Evolutionary conservation across 2,113 vertebrate species (phyloP), one percentile per base, ranked within the genome.

Genomic region (Sorex araneus): DNA sequence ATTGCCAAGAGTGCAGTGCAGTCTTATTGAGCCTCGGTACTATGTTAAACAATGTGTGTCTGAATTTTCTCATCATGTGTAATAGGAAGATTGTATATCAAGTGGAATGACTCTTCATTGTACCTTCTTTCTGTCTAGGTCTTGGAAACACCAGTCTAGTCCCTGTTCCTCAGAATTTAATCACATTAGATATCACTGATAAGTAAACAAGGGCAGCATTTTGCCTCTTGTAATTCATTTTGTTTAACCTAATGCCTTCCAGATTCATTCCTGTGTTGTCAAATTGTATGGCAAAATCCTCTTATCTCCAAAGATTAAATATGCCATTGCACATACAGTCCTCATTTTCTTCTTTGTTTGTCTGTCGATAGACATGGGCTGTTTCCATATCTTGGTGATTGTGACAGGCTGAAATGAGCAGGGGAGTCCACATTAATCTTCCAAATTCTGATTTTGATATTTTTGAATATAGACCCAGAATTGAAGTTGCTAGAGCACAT

Each of bases 381-480:
- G 34, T 60, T 76, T 63, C 3, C 6, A 16, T 66, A 18, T 23
- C 34, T 66, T 30, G 19, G 18, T 8, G 23, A 21, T 32, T 57
- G 47, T 66, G 34, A 71, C 40, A 40, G 2, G 18, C 40, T 45
- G 2, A 27, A 54, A 1, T 7, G 47, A 43, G 27, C 1, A 36
- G 6, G 19, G 3, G 25, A 25, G 8, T 13, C 1, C 2, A 21
- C 6, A 1, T 54, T 3, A 12, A 15, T n/a, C 4, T 70, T 70
- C 15, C 16, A 32, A 11, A 50, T 47, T 21, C 50, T n/a, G 5
- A 70, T 75, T 74, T 81, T 50, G n/a, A 1, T 71, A 16, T 54
- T 11, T 66, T 64, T 43, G 9, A 30, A 36, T 57, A 57, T 12
- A 60, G n/a, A 21, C 3, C 13, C 4, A 34, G 13, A 83, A 63